Evolutionary conservation across 2,797 vertebrate species (phyloP), one percentile per base, ranked within the genome.

Genomic region (Geotrypetes seraphini): DNA sequence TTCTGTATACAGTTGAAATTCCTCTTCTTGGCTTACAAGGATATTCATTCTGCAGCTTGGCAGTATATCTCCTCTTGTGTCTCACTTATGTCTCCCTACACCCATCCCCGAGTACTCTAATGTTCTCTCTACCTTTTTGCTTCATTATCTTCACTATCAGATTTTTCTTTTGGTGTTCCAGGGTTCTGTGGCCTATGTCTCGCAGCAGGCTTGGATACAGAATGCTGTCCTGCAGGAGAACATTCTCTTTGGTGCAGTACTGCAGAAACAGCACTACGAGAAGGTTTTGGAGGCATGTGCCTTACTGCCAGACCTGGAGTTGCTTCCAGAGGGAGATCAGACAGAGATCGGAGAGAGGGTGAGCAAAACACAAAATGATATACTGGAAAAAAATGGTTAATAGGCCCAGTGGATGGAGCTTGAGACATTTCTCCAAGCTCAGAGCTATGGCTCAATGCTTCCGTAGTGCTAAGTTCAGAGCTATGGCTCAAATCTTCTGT

Each of bases 181-280:
- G 62, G 69, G 64, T 10, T 65, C 60, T 7, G 49, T 70, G 43
- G 56, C 67, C 16, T 75, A 69, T 22, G 52, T 71, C 46, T 69
- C 73, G 28, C 69, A 73, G 49, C 62, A 76, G 36, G 56, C 61
- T 10, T 76, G 69, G 57, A 72, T 75, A 56, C 66, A 76, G 39
- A 79, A 72, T 52, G 48, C 41, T 15, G 66, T 31, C 39, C 62
- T 78, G 17, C 51, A 69, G 26, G 64, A 75, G 37, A 79, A 76
- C 40, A 57, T 61, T 41, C 56, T 73, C 7, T 76, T 80, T 33
- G 64, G 67, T 25, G 52, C 50, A 9, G 3, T 11, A 27, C 45
- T 67, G 26, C 50, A 69, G 16, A 63, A 39, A 13, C 13, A 34
- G 3, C 43, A 47, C 44, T 75, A 72, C 0, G 11, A 69, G 25